Evolutionary conservation across 2,888 invertebrate genomes (phyloP), one percentile per base, ranked within the genome.

Genomic region (Macrophya annulata): DNA sequence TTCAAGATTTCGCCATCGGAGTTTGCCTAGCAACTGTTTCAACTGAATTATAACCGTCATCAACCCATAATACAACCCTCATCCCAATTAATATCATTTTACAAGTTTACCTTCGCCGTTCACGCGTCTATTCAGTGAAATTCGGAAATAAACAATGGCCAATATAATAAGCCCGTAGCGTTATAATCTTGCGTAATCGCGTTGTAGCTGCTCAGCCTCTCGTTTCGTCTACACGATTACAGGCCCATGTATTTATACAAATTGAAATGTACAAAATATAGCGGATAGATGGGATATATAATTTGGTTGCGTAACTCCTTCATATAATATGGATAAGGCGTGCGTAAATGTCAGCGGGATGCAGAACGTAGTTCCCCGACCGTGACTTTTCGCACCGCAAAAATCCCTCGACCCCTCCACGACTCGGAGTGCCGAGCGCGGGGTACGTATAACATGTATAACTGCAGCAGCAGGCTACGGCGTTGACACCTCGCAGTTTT

Each of bases 401-500:
- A 37, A 37, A 68, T 68, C 68, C 21, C 62, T 31, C 62, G 62
- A 4, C 62, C 62, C 62, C 9, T 25, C n/a, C 1, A 0, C 21
- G 9, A 17, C 40, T 40, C 21, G 45, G 25, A 31, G 31, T 3
- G 31, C 3, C 31, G 31, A 31, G 31, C 31, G 1, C 31, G 31
- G 31, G 31, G 31, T 31, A 31, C 31, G 43, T 48, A 48, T 72
- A 40, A 43, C 43, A 48, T 76, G 10, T 76, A 76, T 76, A 76
- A 37, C 76, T 25, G 31, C 76, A 21, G 48, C 55, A 40, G 37
- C 8, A 59, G n/a, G 62, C 62, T 43, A 81, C 62, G 62, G 62
- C 43, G 31, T 81, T 25, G 81, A 40, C 62, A 81, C 59, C 59
- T 81, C 17, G 81, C 40, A 86, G 84, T 90, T 91, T 91, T 87